Conservation (phyloP, 1,140 invertebrate species). For the Oncopodura yosiiana region DNA sequence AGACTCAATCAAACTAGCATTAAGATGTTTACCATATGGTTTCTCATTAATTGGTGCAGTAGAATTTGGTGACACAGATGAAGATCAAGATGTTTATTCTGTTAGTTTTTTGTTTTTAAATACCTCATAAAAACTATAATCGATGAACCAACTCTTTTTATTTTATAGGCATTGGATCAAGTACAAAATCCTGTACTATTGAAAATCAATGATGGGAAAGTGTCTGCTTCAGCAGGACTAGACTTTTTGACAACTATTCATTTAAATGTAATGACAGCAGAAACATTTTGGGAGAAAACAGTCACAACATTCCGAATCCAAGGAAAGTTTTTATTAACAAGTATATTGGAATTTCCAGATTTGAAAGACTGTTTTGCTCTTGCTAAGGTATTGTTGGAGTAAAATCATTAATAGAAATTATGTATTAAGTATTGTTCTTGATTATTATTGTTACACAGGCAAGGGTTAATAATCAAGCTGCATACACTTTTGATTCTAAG, state of each 20-base stretch:
- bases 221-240: slow-evolving; percentile 18
- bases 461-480: slow-evolving; percentile 27
- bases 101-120: no score
- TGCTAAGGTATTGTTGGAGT: slow-evolving; percentile 19
- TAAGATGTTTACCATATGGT: slow-evolving; percentile 19
- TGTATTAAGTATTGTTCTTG: neutral
- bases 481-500: slow-evolving; percentile 22
- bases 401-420: neutral
- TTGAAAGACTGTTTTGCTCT: slow-evolving; percentile 18
- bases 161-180: slow-evolving; percentile 23
- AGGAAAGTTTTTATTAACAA: slow-evolving; percentile 29
- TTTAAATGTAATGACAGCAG: slow-evolving; percentile 20
- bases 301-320: slow-evolving; percentile 29
- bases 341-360: slow-evolving; percentile 30
- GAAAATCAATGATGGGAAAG: slow-evolving; percentile 28
- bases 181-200: slow-evolving; percentile 22
- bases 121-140: neutral
- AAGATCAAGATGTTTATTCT: slow-evolving; percentile 22
- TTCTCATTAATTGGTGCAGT: slow-evolving; percentile 25
- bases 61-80: slow-evolving; percentile 28
- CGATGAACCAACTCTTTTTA: neutral
- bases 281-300: slow-evolving; percentile 28
- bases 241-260: slow-evolving; percentile 21
- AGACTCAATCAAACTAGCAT: slow-evolving; percentile 8
- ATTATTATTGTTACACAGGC: slow-evolving; percentile 9